Conservation (phyloP, 1,140 invertebrate genomes). For the Meteorus sp. region DNA sequence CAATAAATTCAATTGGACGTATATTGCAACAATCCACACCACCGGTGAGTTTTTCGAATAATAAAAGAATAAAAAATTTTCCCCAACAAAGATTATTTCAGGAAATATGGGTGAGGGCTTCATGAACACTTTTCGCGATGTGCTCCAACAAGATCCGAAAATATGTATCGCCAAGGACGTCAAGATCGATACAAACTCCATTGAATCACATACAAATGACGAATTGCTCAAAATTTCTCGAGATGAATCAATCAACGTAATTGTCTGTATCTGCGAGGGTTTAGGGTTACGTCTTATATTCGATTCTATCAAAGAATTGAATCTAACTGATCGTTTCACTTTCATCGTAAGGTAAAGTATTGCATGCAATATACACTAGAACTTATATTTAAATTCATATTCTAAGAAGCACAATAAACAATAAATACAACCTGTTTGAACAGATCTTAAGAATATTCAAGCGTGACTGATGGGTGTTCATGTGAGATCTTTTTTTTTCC, state of each 20-base stretch:
- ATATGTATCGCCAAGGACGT: too few species aligned
- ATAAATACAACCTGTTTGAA: neutral
- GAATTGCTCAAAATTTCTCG: constrained; percentile 64
- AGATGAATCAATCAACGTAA: constrained; percentile 66
- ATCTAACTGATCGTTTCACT: constrained; percentile 66
- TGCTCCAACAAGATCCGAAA: too few species aligned
- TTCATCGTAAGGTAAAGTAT: constrained; percentile 69
- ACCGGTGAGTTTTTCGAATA: too few species aligned
- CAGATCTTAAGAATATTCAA: too few species aligned
- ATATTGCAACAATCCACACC: constrained; percentile 79
- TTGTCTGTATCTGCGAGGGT: constrained; percentile 86
- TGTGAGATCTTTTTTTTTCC: constrained; percentile 26
- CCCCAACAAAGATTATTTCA: too few species aligned
- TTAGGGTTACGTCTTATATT: constrained; percentile 71
- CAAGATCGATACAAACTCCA: constrained; percentile 67
- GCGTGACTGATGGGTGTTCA: too few species aligned
- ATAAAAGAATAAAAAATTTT: too few species aligned
- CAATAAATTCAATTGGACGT: constrained; percentile 77
- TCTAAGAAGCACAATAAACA: neutral
- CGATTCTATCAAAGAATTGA: constrained; percentile 65
- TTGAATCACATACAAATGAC: constrained; percentile 63
- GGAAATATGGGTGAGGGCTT: too few species aligned
- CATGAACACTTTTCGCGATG: too few species aligned
- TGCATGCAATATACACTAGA: too few species aligned
- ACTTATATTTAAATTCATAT: too few species aligned